Evolutionary conservation across 64 coral and sea anemone species (phyloP), one percentile per base, ranked within the genome.

Genomic region (Platygyra sinensis): DNA sequence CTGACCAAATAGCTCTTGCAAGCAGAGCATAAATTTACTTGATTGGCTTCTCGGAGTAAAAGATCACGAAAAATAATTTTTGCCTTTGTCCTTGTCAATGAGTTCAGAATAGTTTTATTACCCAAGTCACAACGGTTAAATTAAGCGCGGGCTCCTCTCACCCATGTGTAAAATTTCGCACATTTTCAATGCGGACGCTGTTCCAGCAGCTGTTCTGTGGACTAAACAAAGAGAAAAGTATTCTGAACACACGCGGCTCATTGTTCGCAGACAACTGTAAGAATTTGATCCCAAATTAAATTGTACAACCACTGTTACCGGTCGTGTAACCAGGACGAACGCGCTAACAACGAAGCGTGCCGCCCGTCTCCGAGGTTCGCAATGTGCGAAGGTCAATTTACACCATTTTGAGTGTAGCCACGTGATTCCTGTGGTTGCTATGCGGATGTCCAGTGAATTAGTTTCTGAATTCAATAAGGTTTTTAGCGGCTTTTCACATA

Each of bases 251-350:
- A 85, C 81, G 81, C 32, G 81, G 81, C 29, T 14, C 38, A 67
- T 85, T 85, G 81, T 85, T 71, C n/a, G 8, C 36, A 15, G 38
- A 69, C 18, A 69, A 85, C 81, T 85, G 22, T 63, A 85, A 72
- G 81, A 46, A 85, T 85, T 85, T 85, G 33, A 85, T 72, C 62
- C 19, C 39, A 85, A 85, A 71, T 51, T 49, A 85, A 85, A 85
- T 17, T 72, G 81, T 85, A 71, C 62, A 85, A 69, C 22, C 20
- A 69, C 65, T 29, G 65, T 69, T 69, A 69, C 65, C n/a, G n/a
- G n/a, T n/a, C n/a, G n/a, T n/a, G n/a, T n/a, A n/a, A n/a, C n/a
- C n/a, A 33, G 19, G 19, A 42, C 8, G 10, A 54, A 60, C 59
- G 36, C 49, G 19, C 17, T 20, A 77, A 20, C 25, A 22, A 2